phyloP scores from a whole-genome alignment of 1,140 invertebrate species.

The Acyrthosiphon pisum region DNA sequence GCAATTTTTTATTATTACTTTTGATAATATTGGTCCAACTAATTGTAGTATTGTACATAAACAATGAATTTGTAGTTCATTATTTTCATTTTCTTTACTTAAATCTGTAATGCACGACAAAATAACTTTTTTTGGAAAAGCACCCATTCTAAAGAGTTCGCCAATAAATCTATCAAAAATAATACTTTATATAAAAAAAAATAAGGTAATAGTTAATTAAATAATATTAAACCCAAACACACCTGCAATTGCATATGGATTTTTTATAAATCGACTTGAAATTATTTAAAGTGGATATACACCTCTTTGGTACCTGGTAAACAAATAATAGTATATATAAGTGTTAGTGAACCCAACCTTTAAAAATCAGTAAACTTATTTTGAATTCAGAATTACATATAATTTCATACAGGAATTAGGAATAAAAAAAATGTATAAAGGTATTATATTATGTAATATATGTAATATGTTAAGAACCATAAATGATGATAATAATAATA shows the following conservation, averaged over 20 bases:
- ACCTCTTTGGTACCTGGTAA: background rate
- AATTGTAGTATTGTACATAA: conserved; percentile 27
- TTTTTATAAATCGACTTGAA: background rate
- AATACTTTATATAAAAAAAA: background rate
- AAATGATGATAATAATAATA: no score
- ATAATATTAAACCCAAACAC: background rate
- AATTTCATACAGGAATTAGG: no score
- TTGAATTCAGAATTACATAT: background rate
- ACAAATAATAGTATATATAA: background rate
- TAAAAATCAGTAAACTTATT: background rate
- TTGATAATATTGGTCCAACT: background rate
- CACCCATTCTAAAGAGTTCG: background rate
- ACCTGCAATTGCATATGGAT: background rate
- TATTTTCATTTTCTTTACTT: background rate
- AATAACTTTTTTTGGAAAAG: background rate
- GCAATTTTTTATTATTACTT: background rate
- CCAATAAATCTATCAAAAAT: conserved; percentile 27
- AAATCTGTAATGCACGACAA: background rate
- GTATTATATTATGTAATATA: no score
- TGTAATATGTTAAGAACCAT: no score
- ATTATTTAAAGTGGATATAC: background rate
- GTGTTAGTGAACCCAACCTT: background rate
- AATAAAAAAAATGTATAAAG: background rate
- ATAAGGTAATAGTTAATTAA: background rate
- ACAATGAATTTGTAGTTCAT: background rate